These are phyloP conservation scores for Lophotis ruficrista DNA, from an alignment of 2,113 vertebrate genomes.

Conservation along the genomic window DNA sequence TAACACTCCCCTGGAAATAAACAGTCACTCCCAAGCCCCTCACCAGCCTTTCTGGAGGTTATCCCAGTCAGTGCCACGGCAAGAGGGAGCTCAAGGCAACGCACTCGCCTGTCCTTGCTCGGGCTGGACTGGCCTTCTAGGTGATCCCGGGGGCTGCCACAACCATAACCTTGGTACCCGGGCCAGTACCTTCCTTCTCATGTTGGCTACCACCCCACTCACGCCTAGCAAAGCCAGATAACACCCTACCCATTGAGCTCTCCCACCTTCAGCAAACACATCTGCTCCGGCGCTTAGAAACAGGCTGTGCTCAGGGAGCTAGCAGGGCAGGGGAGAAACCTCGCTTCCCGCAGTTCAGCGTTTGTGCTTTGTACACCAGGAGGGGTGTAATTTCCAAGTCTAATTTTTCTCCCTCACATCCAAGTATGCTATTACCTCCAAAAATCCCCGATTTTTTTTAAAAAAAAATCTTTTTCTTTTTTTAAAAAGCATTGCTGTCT, in stretches of 20 bases:
- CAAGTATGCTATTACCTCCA: neutral
- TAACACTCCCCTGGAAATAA: neutral
- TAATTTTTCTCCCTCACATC: neutral
- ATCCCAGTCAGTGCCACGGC: neutral
- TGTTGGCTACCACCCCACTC: rapidly evolving
- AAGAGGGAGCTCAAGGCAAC: neutral
- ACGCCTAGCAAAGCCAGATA: neutral
- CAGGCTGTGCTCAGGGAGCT: neutral
- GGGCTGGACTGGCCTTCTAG: neutral
- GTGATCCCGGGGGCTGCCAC: neutral
- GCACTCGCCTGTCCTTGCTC: rapidly evolving
- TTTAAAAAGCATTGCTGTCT: neutral
- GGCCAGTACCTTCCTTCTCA: neutral
- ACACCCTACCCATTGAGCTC: rapidly evolving
- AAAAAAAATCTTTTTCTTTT: neutral
- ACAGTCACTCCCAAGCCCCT: neutral
- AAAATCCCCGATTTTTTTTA: neutral
- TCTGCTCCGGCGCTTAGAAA: neutral
- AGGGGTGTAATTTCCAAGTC: rapidly evolving
- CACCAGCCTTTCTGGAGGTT: neutral
- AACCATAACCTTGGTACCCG: neutral
- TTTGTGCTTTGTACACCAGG: neutral
- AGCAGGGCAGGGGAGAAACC: neutral
- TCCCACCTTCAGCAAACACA: neutral
- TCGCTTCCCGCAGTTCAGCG: neutral